Conservation (phyloP, 1,140 invertebrate genomes). For the Lepidurus couesii region DNA sequence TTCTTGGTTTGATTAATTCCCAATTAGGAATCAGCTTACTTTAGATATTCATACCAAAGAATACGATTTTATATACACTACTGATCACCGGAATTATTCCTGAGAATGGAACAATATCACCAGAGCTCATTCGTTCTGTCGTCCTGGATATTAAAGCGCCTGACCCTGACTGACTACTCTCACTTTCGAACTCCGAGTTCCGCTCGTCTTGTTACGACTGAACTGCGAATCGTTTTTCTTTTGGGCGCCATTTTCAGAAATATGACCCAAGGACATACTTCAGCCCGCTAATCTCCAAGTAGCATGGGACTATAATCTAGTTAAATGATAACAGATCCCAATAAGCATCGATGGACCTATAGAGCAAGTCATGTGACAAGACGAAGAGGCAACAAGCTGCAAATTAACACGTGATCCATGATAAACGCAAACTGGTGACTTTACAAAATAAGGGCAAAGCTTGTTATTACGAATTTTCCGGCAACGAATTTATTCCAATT, state of each 20-base stretch:
- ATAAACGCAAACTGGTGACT: too few relatives aligned
- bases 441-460: too few relatives aligned
- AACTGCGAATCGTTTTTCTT: neutral
- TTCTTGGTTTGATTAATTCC: neutral
- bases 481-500: neutral
- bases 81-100: neutral
- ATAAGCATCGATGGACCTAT: too few relatives aligned
- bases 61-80: neutral
- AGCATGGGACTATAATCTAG: too few relatives aligned
- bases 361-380: too few relatives aligned
- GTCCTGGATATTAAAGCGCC: neutral
- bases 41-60: neutral
- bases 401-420: too few relatives aligned
- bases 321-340: too few relatives aligned
- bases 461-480: too few relatives aligned
- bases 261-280: too few relatives aligned
- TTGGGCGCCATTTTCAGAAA: too few relatives aligned
- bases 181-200: neutral
- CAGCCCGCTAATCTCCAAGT: too few relatives aligned
- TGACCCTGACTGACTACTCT: neutral
- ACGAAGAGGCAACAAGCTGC: too few relatives aligned
- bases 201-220: neutral
- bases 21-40: neutral
- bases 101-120: constrained; percentile 11
- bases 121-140: neutral